These are phyloP conservation scores for Parelbella ahira DNA, from an alignment of 2,888 invertebrate species.

Conservation along the genomic window DNA sequence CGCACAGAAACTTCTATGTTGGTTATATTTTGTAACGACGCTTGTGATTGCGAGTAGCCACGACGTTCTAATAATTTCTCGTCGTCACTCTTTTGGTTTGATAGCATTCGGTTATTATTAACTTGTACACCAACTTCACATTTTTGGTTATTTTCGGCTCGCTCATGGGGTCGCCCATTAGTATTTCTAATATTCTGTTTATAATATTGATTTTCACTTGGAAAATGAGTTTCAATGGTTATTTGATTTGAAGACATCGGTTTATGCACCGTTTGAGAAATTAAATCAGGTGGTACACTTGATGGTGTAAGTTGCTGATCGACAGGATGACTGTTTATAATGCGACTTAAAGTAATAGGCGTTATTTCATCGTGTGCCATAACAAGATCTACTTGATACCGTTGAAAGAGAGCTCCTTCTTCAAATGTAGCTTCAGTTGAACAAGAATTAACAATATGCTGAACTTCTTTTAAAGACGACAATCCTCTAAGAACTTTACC, in stretches of 20 bases:
- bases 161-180: conserved; percentile 40
- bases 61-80: conserved; percentile 72
- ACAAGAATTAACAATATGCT: conserved; percentile 78
- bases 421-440: conserved; percentile 67
- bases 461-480: conserved; percentile 83
- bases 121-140: conserved; percentile 59
- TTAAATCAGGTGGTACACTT: conserved; percentile 69
- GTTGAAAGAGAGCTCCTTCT: conserved; percentile 60
- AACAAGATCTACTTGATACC: conserved; percentile 81
- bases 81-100: conserved; percentile 75
- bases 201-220: conserved; percentile 55
- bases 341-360: conserved; percentile 71
- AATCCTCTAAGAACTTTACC: conserved; percentile 89
- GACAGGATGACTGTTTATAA: conserved; percentile 57
- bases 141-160: conserved; percentile 46
- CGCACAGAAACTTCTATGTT: conserved; percentile 73
- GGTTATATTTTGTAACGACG: conserved; percentile 72
- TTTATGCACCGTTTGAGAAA: conserved; percentile 69
- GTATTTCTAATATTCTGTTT: conserved; percentile 38
- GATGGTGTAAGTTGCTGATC: conserved; percentile 47
- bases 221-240: conserved; percentile 72
- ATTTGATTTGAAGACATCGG: conserved; percentile 63
- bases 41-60: conserved; percentile 54
- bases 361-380: conserved; percentile 84
- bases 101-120: conserved; percentile 47